These are phyloP conservation scores for Dermolepida albohirtum DNA, from an alignment of 2,888 invertebrate genomes.

Conservation along the genomic window DNA sequence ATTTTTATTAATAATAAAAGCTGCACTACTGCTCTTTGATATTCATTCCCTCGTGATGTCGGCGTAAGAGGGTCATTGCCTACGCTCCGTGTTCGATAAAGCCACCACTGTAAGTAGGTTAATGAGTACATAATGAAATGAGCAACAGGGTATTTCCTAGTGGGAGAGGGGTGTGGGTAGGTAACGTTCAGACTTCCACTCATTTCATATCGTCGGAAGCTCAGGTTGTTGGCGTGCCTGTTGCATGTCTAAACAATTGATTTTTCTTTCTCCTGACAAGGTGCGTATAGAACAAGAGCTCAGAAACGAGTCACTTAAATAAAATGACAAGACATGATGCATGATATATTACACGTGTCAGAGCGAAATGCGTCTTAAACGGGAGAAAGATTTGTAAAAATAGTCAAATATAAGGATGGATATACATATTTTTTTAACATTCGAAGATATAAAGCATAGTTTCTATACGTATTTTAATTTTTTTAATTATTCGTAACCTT, in stretches of 20 bases:
- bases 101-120: constrained; percentile 3
- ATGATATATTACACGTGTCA: no score
- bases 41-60: constrained; percentile 1
- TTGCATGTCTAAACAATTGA: constrained; percentile 8
- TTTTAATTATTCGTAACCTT: no score
- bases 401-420: no score
- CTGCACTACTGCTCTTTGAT: background rate
- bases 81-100: constrained; percentile 1
- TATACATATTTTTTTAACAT: no score
- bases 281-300: background rate
- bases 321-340: no score
- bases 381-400: no score
- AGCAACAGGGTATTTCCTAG: constrained; percentile 6
- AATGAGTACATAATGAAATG: constrained; percentile 13
- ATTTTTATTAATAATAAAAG: background rate
- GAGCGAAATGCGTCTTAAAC: no score
- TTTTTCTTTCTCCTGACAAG: background rate
- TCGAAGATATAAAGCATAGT: no score
- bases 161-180: background rate
- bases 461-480: no score
- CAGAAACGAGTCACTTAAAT: background rate
- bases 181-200: no score
- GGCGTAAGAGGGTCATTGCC: background rate
- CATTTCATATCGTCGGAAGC: background rate
- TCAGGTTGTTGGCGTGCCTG: constrained; percentile 9